phyloP scores from a whole-genome alignment of 2,888 invertebrate species.

The Acanthosepion esculentum region DNA sequence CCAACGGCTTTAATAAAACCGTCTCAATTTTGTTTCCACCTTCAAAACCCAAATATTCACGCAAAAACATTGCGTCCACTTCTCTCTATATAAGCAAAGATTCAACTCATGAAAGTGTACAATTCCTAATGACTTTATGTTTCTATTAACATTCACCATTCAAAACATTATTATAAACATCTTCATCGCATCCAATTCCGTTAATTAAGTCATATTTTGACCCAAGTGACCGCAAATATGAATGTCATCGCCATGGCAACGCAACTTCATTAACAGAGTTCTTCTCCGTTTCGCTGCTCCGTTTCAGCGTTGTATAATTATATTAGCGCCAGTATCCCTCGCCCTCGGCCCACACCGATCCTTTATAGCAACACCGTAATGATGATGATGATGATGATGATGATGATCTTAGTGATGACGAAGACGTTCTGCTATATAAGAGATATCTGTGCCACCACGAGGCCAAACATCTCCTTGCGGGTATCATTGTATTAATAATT shows the following conservation, averaged over 20 bases:
- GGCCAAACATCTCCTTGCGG: too few species aligned
- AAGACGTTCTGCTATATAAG: background rate
- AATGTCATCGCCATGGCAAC: constrained; percentile 33
- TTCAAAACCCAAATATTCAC: too few species aligned
- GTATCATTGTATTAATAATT: too few species aligned
- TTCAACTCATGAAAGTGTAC: too few species aligned
- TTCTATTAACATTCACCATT: background rate
- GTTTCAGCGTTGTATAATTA: background rate
- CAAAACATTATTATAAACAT: background rate
- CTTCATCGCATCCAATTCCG: background rate
- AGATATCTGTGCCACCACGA: too few species aligned
- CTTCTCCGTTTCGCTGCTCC: background rate
- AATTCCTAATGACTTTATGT: too few species aligned
- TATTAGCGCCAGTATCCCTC: background rate
- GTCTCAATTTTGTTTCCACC: too few species aligned
- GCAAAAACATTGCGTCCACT: too few species aligned
- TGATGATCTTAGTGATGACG: background rate
- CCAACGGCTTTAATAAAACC: too few species aligned
- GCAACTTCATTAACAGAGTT: background rate
- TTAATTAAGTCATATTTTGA: constrained; percentile 5
- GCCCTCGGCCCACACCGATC: background rate
- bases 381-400: background rate
- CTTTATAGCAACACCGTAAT: background rate
- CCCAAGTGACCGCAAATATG: background rate
- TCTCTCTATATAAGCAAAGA: too few species aligned